Evolutionary conservation across 2,888 invertebrate genomes (phyloP), one percentile per base, ranked within the genome.

Genomic region (Pilophorus perplexus): DNA sequence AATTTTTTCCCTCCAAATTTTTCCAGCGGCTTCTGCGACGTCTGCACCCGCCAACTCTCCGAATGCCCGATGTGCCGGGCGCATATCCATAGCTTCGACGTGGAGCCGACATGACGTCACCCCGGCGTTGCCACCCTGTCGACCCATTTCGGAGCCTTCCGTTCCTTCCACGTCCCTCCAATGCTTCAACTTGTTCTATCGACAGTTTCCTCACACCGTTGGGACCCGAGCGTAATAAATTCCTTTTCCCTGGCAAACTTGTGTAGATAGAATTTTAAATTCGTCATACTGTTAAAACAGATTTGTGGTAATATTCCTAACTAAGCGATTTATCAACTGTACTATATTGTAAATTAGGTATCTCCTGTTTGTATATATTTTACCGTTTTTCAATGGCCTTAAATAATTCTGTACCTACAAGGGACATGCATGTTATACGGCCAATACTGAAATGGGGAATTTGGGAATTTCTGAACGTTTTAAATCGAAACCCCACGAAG

Each of bases 51-150:
- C 66, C 88, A 89, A 76, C 76, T 95, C 72, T 84, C 84, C 71
- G 86, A 86, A 72, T 95, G 95, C 77, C 95, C 95, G 12, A 85
- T 94, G 83, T 95, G 95, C 78, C 84, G 94, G 72, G 82, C 84
- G 66, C 78, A 80, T 52, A 88, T 89, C 72, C 78, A 79, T 33
- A 60, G 66, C 20, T 68, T 67, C 64, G 67, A 62, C 10, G 64
- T 64, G 22, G 68, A 68, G 20, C 67, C 68, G 22, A 54, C 68
- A 44, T 68, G 68, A 68, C 66, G 28, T 40, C 37, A 5, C 8
- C 16, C 37, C 46, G 20, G n/a, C 33, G 2, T 22, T 28, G 46
- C 28, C 25, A 12, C 25, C 8, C n/a, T 62, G 1, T 22, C 40
- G 22, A 25, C 33, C 52, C 52, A 14, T 25, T 12, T 42, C 28